Percentiles rank a stretch among this genome's conserved stretches.
phyloP scores from a whole-genome alignment of 2,797 vertebrate species.

The Sebastes matsubarae region DNA sequence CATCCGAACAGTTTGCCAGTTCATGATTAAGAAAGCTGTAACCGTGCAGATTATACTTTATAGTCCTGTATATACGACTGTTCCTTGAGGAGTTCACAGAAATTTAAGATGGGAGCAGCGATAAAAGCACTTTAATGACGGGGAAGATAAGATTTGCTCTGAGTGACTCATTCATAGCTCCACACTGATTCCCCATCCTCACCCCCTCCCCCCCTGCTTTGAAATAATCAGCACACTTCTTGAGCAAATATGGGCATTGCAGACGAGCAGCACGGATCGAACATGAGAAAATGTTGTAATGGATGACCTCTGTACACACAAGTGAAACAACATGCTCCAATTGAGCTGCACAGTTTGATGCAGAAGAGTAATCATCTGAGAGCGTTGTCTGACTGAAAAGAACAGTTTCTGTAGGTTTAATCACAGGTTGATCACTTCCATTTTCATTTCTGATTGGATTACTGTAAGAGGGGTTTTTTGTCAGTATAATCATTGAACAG shows the following conservation, averaged over 20 bases:
- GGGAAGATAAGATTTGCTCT: constrained; percentile 83
- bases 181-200: constrained; percentile 48
- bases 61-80: constrained; percentile 69
- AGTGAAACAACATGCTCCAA: constrained; percentile 1
- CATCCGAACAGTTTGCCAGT: constrained; percentile 66
- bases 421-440: constrained; percentile 25
- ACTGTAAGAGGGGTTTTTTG: background rate
- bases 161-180: constrained; percentile 77
- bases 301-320: constrained; percentile 67
- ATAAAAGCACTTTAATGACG: constrained; percentile 84
- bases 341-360: background rate
- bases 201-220: constrained; percentile 14
- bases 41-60: constrained; percentile 82
- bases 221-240: constrained; percentile 73
- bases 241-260: constrained; percentile 75
- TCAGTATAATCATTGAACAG: constrained; percentile 11
- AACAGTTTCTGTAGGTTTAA: constrained; percentile 15
- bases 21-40: constrained; percentile 73
- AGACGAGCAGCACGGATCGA: constrained; percentile 62
- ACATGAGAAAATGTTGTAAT: constrained; percentile 70
- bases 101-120: constrained; percentile 72
- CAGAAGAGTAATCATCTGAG: background rate
- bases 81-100: constrained; percentile 79
- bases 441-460: constrained; percentile 45
- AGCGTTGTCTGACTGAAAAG: background rate